These are phyloP conservation scores for Plebejus argus DNA, from an alignment of 2,888 invertebrate genomes.

Conservation along the genomic window DNA sequence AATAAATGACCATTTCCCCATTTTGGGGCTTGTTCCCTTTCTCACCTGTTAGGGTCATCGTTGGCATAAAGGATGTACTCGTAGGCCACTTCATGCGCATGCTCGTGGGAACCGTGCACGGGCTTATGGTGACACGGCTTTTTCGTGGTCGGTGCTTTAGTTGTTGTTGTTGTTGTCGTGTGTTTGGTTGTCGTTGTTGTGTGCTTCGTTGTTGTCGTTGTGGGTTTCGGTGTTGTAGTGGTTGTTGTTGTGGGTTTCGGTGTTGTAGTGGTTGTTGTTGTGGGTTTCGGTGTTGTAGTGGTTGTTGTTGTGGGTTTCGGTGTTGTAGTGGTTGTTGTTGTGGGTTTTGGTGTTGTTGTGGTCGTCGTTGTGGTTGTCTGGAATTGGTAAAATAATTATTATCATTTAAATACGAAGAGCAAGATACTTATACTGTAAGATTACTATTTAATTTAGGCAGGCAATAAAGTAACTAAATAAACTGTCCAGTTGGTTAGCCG, in stretches of 20 bases:
- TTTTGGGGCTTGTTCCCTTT: not conserved
- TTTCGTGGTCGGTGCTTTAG: not conserved
- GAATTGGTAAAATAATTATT: not conserved
- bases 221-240: not conserved
- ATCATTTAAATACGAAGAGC: too few relatives aligned
- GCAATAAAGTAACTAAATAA: too few relatives aligned
- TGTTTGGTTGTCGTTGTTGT: not conserved
- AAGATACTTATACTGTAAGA: too few relatives aligned
- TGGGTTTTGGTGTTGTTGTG: not conserved
- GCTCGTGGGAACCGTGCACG: not conserved
- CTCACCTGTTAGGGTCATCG: not conserved
- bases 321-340: not conserved
- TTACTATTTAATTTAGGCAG: too few relatives aligned
- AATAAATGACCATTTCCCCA: too few relatives aligned
- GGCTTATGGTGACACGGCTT: not conserved
- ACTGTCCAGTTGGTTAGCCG: too few relatives aligned
- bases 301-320: not conserved
- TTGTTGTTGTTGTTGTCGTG: not conserved
- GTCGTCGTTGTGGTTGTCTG: not conserved
- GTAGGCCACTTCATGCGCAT: not conserved
- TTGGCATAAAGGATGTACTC: conserved; percentile 13
- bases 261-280: not conserved
- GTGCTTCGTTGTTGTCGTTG: not conserved
- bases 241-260: not conserved
- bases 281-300: not conserved